phyloP scores from a whole-genome alignment of 2,113 vertebrate species.

The Rhabdornis inornatus region DNA sequence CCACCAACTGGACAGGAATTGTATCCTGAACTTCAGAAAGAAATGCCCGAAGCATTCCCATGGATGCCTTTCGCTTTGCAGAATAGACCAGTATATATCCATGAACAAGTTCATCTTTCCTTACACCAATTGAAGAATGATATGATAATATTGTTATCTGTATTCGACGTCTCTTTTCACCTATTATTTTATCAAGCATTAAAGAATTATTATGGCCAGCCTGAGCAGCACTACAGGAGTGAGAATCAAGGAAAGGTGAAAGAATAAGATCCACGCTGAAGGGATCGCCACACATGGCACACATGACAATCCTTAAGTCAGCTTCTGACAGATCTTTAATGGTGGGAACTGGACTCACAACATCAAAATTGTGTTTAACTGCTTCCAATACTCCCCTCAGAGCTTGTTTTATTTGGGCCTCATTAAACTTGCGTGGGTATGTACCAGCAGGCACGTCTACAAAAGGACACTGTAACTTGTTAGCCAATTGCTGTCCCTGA shows the following conservation, averaged over 20 bases:
- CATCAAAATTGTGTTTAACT: conserved; percentile 92
- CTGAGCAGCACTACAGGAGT: conserved; percentile 92
- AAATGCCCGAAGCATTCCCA: conserved; percentile 97
- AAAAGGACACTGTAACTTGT: conserved; percentile 97
- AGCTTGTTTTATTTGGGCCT: conserved; percentile 94
- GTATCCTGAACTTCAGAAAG: conserved; percentile 96
- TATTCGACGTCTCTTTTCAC: conserved; percentile 90
- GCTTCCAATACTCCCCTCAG: conserved; percentile 91
- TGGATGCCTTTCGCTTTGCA: conserved; percentile 94
- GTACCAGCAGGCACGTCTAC: conserved; percentile 91
- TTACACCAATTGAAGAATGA: conserved; percentile 94
- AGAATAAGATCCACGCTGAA: conserved; percentile 98
- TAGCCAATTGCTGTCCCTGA: conserved; percentile 96
- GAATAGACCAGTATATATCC: conserved; percentile 98
- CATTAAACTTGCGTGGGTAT: conserved; percentile 95
- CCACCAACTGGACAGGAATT: conserved; percentile 96
- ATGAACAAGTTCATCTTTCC: conserved; percentile 98
- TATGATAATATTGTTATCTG: conserved; percentile 96
- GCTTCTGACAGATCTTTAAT: conserved; percentile 97
- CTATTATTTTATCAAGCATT: conserved; percentile 96
- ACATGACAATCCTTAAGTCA: conserved; percentile 96
- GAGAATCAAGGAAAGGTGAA: conserved; percentile 96
- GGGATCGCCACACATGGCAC: conserved; percentile 97
- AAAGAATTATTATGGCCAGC: conserved; percentile 94
- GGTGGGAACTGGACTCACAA: conserved; percentile 87